Evolutionary conservation across 2,797 vertebrate genomes (phyloP), one percentile per base, ranked within the genome.

Genomic region (Cynodonichthys magdalenae): DNA sequence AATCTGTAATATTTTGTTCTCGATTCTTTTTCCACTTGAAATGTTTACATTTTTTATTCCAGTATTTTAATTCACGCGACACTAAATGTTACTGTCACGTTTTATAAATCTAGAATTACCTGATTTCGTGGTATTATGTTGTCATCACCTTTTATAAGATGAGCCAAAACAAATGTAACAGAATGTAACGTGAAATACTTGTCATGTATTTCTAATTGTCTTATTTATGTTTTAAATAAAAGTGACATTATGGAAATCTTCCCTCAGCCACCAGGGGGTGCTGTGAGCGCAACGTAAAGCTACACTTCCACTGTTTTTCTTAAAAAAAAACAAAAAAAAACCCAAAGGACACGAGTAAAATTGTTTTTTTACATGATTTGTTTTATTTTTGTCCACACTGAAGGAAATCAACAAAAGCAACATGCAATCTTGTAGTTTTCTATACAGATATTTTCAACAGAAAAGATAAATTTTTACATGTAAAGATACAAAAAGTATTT

Each of bases 401-500:
- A 66, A 65, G 48, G 31, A 79, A 81, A 77, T 79, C 63, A 75
- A n/a, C 18, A 77, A 79, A 78, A 75, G 74, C 75, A 86, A 84
- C 69, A 74, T 68, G 29, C 3, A 65, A 44, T 7, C 54, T 24
- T 24, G 24, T 24, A 34, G 53, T 59, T 78, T 66, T 78, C 57
- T 74, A 54, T 69, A 66, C 69, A 81, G 64, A 71, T 52, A 64
- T 72, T 48, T 63, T 67, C 36, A 74, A 71, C 19, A 28, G 14
- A 45, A 77, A 63, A 34, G 28, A 75, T 62, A 79, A 82, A 59
- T 74, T 74, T 74, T 71, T 68, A 72, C 31, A 81, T 59, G 69
- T 64, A 83, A 74, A 39, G 61, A 67, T 80, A 71, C 63, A 77
- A 44, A 34, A 72, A 79, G 61, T 71, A 85, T 86, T 77, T 74